Conservation (phyloP, 2,888 invertebrate species). For the Ypsolopha sequella region DNA sequence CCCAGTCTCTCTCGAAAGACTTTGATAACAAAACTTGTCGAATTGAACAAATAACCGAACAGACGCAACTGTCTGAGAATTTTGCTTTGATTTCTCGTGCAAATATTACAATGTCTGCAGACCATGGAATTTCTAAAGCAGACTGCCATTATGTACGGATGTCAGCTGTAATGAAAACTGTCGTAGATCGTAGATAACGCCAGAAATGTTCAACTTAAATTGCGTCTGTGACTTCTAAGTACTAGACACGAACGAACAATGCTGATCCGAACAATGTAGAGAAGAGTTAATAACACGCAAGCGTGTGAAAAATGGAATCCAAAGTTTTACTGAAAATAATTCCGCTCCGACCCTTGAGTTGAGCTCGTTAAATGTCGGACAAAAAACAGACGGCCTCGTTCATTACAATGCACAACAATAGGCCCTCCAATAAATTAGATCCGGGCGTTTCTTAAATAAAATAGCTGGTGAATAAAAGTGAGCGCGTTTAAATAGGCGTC, state of each 20-base stretch:
- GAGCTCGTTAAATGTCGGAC: constrained; percentile 14
- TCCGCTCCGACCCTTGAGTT: constrained; percentile 4
- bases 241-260: neutral
- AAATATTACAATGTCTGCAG: too few species aligned
- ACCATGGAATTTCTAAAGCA: too few species aligned
- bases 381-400: constrained; percentile 26
- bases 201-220: neutral
- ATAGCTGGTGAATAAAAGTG: constrained; percentile 44
- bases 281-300: constrained; percentile 2
- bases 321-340: constrained; percentile 11
- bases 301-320: constrained; percentile 14
- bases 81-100: too few species aligned
- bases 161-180: neutral
- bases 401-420: constrained; percentile 38
- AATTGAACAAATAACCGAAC: too few species aligned
- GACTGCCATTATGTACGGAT: too few species aligned
- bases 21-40: too few species aligned
- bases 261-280: neutral
- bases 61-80: too few species aligned
- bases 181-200: neutral
- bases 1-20: too few species aligned
- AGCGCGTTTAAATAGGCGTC: constrained; percentile 50
- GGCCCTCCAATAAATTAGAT: constrained; percentile 44
- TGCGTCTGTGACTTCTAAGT: neutral
- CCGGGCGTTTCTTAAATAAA: constrained; percentile 33